Base-by-base conservation (phyloP, 1,140 invertebrate genomes). In the Saccostrea cuccullata region DNA sequence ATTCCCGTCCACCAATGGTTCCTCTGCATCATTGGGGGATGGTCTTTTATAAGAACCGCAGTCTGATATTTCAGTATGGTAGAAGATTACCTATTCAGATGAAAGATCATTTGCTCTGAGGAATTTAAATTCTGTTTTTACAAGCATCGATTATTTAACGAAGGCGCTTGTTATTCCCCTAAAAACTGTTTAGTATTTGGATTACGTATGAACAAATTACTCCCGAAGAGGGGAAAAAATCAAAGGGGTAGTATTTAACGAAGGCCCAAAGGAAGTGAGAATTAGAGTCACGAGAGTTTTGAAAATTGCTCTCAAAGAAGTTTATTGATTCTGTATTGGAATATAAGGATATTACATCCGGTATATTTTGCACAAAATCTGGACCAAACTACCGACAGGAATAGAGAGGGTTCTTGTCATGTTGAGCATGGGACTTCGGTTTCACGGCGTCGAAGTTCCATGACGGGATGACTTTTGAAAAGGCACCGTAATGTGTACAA, bases 71-170 rank as follows among this genome's bases (percentile, higher is more conserved):
- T 47, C 47, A 47, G 47, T 9, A 47, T 47, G 47, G 47, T 47
- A 8, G 6, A 9, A 5, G 47, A 47, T 47, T 47, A 47, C 47
- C 47, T 47, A 47, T 47, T 8, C 58, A 17, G 17, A 64, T 64
- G 58, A 64, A 26, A 77, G 70, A 77, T 77, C 70, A 36, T 77
- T 77, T 26, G 26, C 70, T 23, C 70, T 30, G 11, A 30, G 70
- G 70, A 77, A 77, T 77, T 77, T 77, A 77, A 77, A 77, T 77
- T 77, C 70, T 26, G 58, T n/a, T 64, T 47, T 64, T 64, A 64
- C 58, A 64, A 64, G 26, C 70, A 77, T 77, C 30, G 70, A 77
- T 77, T 77, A 77, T 36, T 30, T 36, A 12, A 77, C 26, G 26
- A 77, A 77, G 26, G 70, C 26, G 70, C 26, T 77, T 15, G 70